Base-by-base conservation (phyloP, 2,113 vertebrate species). In the Cyprinodon tularosa region DNA sequence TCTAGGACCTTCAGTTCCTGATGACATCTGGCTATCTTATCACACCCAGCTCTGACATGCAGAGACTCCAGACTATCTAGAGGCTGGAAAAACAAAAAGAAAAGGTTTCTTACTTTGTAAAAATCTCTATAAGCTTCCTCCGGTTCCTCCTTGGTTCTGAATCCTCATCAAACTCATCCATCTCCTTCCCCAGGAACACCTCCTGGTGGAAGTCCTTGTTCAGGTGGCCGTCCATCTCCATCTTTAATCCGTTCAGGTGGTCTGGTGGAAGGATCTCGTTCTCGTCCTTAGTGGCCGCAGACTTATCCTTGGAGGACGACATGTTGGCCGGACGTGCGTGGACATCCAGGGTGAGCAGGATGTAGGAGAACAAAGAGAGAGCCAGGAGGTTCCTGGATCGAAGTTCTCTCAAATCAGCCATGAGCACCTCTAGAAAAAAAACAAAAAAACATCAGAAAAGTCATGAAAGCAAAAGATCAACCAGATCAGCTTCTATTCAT, bases 191-290 rank as follows among this genome's bases (percentile, higher is more conserved):
- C 59, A 99, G 93, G 79, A 99, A 99, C 50, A 99, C 96, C 74
- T 99, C 98, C 78, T 99, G 97, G 57, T 98, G 97, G 78, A 99
- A 99, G 40, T 96, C 98, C 78, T 94, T 96, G 89, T 99, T 99
- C 2, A 99, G 95, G 53, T 97, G 96, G 0, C 98, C 98, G 0
- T 99, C 97, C 95, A 95, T 94, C 89, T 99, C 97, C 93, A 99
- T 85, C 73, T 98, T 98, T 66, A 99, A 84, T 0, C 96, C 98
- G 0, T 97, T 98, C 84, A 99, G 90, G 90, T 99, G 98, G 71
- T 98, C 97, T 0, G 96, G 96, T 6, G 98, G 98, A 53, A 98
- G 85, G 61, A 99, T 96, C 90, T 99, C 98, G 0, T 95, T 96
- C 22, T 97, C 96, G 0, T 97, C 97, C 63, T 94, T 96, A 45